phyloP scores from a whole-genome alignment of 1,140 invertebrate genomes.

The Steinernema khuongi region DNA sequence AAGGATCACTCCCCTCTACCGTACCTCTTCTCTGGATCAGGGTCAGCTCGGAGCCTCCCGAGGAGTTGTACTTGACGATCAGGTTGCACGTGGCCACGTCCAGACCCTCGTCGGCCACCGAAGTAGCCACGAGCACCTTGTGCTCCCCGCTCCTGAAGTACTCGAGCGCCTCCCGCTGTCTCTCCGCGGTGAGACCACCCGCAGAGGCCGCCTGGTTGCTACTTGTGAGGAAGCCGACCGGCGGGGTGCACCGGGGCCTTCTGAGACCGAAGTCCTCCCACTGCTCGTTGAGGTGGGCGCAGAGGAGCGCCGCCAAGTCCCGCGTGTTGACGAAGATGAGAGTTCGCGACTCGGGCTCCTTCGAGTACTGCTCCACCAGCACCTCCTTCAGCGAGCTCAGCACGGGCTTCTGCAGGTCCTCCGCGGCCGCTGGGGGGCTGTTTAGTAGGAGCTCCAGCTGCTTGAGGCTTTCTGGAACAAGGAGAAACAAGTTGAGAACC shows the following conservation, averaged over 20 bases:
- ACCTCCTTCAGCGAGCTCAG: neutral
- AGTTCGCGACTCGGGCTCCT: neutral
- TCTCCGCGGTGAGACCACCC: neutral
- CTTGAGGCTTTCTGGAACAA: neutral
- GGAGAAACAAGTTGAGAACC: no score
- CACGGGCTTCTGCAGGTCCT: neutral
- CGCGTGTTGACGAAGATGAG: neutral
- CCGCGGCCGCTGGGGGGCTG: no score
- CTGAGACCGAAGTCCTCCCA: neutral
- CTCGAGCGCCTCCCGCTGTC: neutral
- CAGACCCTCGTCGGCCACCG: slow-evolving; percentile 60
- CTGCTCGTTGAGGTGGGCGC: neutral
- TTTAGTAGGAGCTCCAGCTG: no score
- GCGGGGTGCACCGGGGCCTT: no score
- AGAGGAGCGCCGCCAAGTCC: neutral
- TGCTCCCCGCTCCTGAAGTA: neutral
- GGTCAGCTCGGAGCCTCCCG: slow-evolving; percentile 57
- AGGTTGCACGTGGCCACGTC: slow-evolving; percentile 59
- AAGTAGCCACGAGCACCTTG: slow-evolving; percentile 55
- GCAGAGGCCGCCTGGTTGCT: neutral
- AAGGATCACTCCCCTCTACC: neutral
- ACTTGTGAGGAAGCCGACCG: neutral
- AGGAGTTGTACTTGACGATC: slow-evolving; percentile 59
- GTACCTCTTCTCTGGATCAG: slow-evolving; percentile 50
- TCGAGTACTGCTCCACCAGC: neutral